These are phyloP conservation scores for Metridium senile DNA, from an alignment of 92 coral and sea anemone species.

Conservation along the genomic window DNA sequence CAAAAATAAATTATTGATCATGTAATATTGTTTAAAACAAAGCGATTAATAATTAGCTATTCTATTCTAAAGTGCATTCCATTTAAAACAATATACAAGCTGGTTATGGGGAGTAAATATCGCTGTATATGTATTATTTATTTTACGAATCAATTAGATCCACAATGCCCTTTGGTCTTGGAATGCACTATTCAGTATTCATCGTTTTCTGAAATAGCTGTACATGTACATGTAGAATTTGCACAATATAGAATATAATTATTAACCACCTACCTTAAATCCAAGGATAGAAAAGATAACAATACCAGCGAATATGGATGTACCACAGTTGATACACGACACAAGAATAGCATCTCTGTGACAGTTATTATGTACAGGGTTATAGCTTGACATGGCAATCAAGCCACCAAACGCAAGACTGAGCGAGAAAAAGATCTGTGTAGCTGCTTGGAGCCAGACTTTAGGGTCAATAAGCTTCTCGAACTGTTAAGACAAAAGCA, in stretches of 20 bases:
- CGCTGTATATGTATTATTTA: too few species aligned
- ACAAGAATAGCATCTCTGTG: constrained; percentile 93
- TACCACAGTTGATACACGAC: constrained; percentile 89
- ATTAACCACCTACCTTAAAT: constrained; percentile 70
- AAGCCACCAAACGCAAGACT: constrained; percentile 97
- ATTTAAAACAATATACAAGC: too few species aligned
- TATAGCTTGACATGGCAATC: constrained; percentile 96
- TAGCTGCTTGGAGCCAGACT: constrained; percentile 98
- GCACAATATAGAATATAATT: neutral
- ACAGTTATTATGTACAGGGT: constrained; percentile 94
- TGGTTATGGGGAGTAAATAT: too few species aligned
- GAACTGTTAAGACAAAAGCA: constrained; percentile 52
- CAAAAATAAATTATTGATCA: too few species aligned
- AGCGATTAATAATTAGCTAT: too few species aligned
- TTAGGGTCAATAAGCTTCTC: constrained; percentile 61
- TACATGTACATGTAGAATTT: too few species aligned
- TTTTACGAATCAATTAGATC: too few species aligned
- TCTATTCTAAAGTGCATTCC: too few species aligned
- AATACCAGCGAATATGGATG: constrained; percentile 91
- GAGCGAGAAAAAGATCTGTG: constrained; percentile 94
- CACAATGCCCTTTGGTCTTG: too few species aligned
- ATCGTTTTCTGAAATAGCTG: too few species aligned
- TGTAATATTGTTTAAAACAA: too few species aligned
- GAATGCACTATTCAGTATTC: too few species aligned
- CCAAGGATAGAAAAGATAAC: constrained; percentile 93